Evolutionary conservation across 2,888 invertebrate species (phyloP).

Genomic region (Podabrus alpinus): DNA sequence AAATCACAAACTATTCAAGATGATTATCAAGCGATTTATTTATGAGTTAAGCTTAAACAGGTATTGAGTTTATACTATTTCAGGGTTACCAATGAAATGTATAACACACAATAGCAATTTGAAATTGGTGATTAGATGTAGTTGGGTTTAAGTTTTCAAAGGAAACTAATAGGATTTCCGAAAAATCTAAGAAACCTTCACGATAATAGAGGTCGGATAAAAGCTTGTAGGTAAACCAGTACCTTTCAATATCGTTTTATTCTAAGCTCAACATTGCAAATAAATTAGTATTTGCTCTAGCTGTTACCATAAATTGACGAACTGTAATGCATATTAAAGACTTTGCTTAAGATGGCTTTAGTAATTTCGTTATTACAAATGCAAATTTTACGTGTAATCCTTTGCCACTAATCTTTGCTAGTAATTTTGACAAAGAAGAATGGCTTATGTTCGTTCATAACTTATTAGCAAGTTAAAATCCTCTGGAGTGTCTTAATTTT

Average conservation of each 20-base stretch:
- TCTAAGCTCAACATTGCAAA: slow-evolving; percentile 27
- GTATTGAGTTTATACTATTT: not conserved
- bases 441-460: slow-evolving; percentile 16
- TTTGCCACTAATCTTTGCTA: slow-evolving; percentile 13
- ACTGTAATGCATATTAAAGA: slow-evolving; percentile 30
- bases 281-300: slow-evolving; percentile 28
- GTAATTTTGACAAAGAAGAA: slow-evolving; percentile 18
- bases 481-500: slow-evolving; percentile 9
- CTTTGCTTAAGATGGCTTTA: slow-evolving; percentile 20
- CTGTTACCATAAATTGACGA: slow-evolving; percentile 30
- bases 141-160: slow-evolving; percentile 4
- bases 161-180: slow-evolving; percentile 15
- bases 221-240: slow-evolving; percentile 29
- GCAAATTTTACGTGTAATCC: slow-evolving; percentile 27
- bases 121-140: not conserved
- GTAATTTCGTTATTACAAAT: slow-evolving; percentile 29
- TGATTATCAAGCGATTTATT: not conserved
- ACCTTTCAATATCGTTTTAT: slow-evolving; percentile 24
- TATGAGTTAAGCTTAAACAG: not conserved
- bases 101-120: not conserved
- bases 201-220: slow-evolving; percentile 29
- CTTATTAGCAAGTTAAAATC: slow-evolving; percentile 21
- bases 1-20: not conserved
- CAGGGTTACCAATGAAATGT: not conserved
- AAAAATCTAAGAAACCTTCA: slow-evolving; percentile 24